Conservation (phyloP, 2,113 vertebrate species). For the Eretmochelys imbricata region DNA sequence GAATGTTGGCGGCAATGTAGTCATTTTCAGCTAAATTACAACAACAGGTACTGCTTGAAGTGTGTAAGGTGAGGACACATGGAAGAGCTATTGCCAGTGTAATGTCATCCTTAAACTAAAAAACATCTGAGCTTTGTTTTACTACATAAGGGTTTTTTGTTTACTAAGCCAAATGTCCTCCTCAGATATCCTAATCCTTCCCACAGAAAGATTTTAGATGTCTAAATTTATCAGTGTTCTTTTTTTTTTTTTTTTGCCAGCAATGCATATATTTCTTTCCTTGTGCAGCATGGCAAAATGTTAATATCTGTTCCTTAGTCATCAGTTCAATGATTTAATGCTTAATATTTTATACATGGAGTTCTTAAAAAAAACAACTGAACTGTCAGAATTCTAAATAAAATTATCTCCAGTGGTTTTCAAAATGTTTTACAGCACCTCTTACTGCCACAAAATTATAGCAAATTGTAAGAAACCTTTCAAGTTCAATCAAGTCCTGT, state of each 20-base stretch:
- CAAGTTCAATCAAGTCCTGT: slow-evolving; percentile 5
- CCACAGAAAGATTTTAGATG: slow-evolving; percentile 26
- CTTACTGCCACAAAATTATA: slow-evolving; percentile 38
- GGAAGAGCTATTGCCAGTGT: neutral
- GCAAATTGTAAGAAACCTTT: neutral
- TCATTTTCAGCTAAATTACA: slow-evolving; percentile 18
- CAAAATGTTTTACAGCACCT: slow-evolving; percentile 28
- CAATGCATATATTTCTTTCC: slow-evolving; percentile 8
- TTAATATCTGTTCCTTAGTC: slow-evolving; percentile 47
- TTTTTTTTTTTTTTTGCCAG: neutral
- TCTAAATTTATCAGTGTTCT: slow-evolving; percentile 17
- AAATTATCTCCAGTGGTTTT: slow-evolving; percentile 24
- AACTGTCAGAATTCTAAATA: slow-evolving; percentile 44
- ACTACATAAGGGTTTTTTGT: slow-evolving; percentile 27
- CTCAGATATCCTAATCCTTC: slow-evolving; percentile 29
- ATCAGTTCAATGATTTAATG: slow-evolving; percentile 29
- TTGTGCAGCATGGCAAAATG: neutral
- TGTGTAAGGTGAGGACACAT: neutral
- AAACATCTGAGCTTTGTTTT: slow-evolving; percentile 42
- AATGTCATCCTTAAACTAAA: slow-evolving; percentile 45
- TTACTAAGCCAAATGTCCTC: slow-evolving; percentile 31
- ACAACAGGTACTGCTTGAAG: neutral
- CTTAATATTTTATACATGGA: slow-evolving; percentile 2
- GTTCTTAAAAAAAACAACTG: neutral
- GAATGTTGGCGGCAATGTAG: slow-evolving; percentile 47